phyloP scores from a whole-genome alignment of 1,140 invertebrate genomes.

The Manduca sexta region DNA sequence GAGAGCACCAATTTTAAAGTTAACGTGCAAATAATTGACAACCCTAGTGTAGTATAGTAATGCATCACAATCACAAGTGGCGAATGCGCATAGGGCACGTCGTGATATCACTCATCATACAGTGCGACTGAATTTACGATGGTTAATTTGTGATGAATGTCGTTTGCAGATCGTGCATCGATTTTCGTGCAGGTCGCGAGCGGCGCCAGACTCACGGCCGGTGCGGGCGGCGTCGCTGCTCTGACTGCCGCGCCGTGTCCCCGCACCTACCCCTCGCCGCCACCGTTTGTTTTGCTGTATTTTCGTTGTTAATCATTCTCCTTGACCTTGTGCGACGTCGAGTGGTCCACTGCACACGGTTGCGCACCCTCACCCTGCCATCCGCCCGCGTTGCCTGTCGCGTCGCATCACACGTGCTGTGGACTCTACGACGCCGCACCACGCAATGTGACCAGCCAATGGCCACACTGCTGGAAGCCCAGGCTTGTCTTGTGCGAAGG shows the following conservation, averaged over 20 bases:
- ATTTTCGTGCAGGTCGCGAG: conserved; percentile 62
- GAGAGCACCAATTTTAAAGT: conserved; percentile 19
- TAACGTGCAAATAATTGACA: conserved; percentile 22
- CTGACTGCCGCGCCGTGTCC: conserved; percentile 57
- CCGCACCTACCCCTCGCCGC: conserved; percentile 50
- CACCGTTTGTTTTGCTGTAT: conserved; percentile 72
- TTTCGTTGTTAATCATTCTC: conserved; percentile 74
- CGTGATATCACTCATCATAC: conserved; percentile 40
- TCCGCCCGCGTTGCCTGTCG: conserved; percentile 51
- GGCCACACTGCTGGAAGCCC: conserved; percentile 9
- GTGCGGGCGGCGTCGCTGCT: conserved; percentile 56
- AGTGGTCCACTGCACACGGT: conserved; percentile 72
- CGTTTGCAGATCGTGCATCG: conserved; percentile 66
- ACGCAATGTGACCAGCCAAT: conserved; percentile 29
- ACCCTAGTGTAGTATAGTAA: conserved; percentile 20
- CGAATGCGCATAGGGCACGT: conserved; percentile 36
- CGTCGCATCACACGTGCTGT: conserved; percentile 60
- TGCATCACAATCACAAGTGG: conserved; percentile 37
- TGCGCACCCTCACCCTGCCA: conserved; percentile 60
- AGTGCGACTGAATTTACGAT: conserved; percentile 47
- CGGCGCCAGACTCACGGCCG: conserved; percentile 52
- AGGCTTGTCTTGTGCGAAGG: conserved; percentile 2
- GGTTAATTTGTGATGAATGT: conserved; percentile 45
- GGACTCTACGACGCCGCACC: conserved; percentile 29
- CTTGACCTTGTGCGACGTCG: conserved; percentile 72